phyloP scores from a whole-genome alignment of 2,888 invertebrate species.

The Diachrysia chrysitis region DNA sequence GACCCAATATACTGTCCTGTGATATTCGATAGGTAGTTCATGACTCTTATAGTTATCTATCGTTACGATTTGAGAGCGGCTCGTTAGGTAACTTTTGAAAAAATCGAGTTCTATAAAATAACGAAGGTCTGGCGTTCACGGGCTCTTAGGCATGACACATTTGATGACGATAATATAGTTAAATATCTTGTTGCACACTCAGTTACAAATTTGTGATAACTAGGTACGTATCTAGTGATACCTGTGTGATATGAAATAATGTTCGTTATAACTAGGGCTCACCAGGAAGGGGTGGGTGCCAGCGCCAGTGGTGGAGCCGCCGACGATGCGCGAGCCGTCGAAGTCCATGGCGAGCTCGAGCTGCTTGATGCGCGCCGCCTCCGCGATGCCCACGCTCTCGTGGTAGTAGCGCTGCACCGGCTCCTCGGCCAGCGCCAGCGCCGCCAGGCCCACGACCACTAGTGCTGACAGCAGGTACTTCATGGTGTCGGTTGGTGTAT shows the following conservation, averaged over 20 bases:
- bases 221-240: neutral
- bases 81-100: too few species aligned
- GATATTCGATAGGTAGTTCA: too few species aligned
- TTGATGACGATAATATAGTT: too few species aligned
- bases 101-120: too few species aligned
- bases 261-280: neutral
- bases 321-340: conserved; percentile 57
- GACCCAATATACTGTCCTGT: too few species aligned
- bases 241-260: neutral
- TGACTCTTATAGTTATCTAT: too few species aligned
- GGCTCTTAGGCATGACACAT: too few species aligned
- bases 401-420: conserved; percentile 58
- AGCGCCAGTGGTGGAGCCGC: conserved; percentile 36
- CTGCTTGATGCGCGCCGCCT: conserved; percentile 60
- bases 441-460: conserved; percentile 23
- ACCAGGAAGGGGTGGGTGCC: conserved; percentile 58
- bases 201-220: too few species aligned
- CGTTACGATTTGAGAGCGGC: too few species aligned
- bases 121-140: too few species aligned
- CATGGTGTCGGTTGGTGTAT: neutral
- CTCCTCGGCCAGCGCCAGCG: conserved; percentile 45
- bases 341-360: conserved; percentile 56
- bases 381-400: conserved; percentile 60
- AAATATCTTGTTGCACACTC: too few species aligned
- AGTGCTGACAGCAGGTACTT: conserved; percentile 9